Evolutionary conservation across 2,888 invertebrate species (phyloP), one percentile per base, ranked within the genome.

Genomic region (Chromoteleia sp.): DNA sequence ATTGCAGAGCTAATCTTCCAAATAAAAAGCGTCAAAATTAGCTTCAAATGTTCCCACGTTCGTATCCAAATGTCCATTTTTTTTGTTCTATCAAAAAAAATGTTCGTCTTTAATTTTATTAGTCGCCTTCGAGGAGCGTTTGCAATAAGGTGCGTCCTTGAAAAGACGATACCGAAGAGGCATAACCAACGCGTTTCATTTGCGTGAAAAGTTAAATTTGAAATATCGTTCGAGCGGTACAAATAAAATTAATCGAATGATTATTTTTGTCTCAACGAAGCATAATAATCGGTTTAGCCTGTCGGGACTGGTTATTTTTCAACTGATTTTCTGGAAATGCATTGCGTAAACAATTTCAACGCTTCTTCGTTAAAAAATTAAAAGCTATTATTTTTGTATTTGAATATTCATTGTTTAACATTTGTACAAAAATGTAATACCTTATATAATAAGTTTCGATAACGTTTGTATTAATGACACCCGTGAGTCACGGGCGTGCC

Each of bases 381-480:
- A 12, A 48, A 63, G 45, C 61, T 33, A 75, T 75, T 67, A 75
- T 45, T 30, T 45, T 52, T 39, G 48, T 45, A 36, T 54, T 36
- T 74, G 63, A 67, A 76, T 76, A 61, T 76, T 52, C 59, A 61
- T 68, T 54, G 33, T 30, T 52, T 41, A 19, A 58, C 67, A 17
- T 50, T 76, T 58, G 36, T 68, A 61, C 39, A 70, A 41, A 75
- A 68, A 36, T 61, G 61, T 67, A 39, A 67, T 75, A 50, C 10
- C 52, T 76, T 76, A 68, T 12, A 45, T 68, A 76, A 76, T 59
- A 56, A 59, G 50, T 63, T 45, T 65, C 48, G 45, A 48, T 41
- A 33, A 50, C 25, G 52, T 73, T n/a, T 67, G 61, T 59, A 58
- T 75, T 75, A 76, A 76, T 68, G 52, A 68, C 76, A 67, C 48